Conservation (phyloP, 2,113 vertebrate species). For the Cavia aperea region DNA sequence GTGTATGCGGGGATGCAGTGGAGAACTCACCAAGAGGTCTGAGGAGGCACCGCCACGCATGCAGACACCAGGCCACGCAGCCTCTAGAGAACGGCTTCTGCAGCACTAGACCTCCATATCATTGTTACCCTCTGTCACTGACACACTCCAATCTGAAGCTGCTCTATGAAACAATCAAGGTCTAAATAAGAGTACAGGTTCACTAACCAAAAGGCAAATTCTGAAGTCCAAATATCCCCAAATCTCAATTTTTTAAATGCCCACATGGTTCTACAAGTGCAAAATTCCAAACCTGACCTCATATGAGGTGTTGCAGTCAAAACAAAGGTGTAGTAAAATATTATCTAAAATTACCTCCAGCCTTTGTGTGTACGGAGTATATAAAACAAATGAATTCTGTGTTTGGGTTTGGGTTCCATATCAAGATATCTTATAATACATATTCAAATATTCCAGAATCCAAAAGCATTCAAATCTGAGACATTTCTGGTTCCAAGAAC, state of each 20-base stretch:
- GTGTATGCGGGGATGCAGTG: background rate
- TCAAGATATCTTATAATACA: background rate
- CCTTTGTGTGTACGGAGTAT: background rate
- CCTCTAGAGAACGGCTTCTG: background rate
- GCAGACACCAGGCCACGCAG: background rate
- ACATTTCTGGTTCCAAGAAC: background rate
- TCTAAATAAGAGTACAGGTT: background rate
- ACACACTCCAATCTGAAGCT: background rate
- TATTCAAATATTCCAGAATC: background rate
- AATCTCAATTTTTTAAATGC: background rate
- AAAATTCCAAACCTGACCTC: background rate
- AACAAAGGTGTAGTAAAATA: background rate
- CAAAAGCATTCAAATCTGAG: background rate
- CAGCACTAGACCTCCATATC: background rate
- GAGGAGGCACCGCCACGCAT: accelerated
- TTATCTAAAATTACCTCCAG: background rate
- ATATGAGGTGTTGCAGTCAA: background rate
- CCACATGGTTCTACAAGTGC: background rate
- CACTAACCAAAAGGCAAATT: background rate
- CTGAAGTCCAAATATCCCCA: background rate
- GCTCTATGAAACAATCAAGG: background rate
- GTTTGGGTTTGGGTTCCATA: background rate
- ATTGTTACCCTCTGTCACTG: background rate
- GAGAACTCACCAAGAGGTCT: background rate
- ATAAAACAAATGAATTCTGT: background rate